Base-by-base conservation (phyloP, 2,797 vertebrate genomes). In the Molossus alvarezi region DNA sequence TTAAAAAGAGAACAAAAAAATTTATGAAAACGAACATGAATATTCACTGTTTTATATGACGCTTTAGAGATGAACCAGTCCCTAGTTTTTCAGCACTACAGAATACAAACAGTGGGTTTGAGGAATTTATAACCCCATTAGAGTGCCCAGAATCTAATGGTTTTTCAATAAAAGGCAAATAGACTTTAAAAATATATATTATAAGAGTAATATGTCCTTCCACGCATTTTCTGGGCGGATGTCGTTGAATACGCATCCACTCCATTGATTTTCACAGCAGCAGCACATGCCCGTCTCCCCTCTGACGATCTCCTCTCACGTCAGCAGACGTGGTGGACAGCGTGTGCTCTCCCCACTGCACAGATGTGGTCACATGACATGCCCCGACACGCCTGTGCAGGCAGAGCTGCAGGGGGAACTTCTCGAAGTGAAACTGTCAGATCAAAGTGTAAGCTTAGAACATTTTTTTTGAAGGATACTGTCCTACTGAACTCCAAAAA, bases 91-190 rank as follows among this genome's bases (percentile, higher is more conserved):
- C 21, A 71, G 53, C 20, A 62, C 15, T 20, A 57, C 14, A 84
- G 45, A 62, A 67, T 5, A 73, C 4, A 72, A 62, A 71, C 0
- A 90, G 41, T 6, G 67, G 41, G 37, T 27, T 9, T 77, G 51
- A 90, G 41, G 20, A 85, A 88, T 60, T 95, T n/a, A 90, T 17
- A 79, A 93, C 12, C 12, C 27, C 29, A 94, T 45, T 11, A 9
- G 9, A 67, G 3, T 73, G 14, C 37, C n/a, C 27, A 9, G 12
- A 92, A 84, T 2, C 0, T 45, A 85, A 29, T 0, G 18, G 2
- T n/a, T 75, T 80, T 94, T 84, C 41, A 5, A 79, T 53, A 69
- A 77, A 65, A 96, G 37, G 29, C 12, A 91, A 90, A 48, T 58
- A 77, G 20, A 71, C 37, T 75, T 89, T 53, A 23, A 79, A 76